phyloP scores from a whole-genome alignment of 1,140 invertebrate species.

The Micrasema longulum region DNA sequence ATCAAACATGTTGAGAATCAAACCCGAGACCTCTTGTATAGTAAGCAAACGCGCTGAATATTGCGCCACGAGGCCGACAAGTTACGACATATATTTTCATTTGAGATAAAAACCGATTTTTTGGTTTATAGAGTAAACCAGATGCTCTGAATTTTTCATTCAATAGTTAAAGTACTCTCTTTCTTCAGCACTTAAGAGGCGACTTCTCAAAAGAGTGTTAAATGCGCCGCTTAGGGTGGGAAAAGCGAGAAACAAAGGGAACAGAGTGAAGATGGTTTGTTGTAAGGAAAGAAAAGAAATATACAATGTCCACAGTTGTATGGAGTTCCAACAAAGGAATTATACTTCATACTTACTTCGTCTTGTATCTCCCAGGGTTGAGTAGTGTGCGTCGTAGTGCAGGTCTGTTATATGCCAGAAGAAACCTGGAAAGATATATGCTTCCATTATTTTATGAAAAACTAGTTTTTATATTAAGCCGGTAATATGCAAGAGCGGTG shows the following conservation, averaged over 20 bases:
- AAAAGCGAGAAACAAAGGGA: conserved; percentile 15
- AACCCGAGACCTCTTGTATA: too few species aligned
- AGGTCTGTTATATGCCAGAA: conserved; percentile 95
- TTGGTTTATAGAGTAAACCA: too few species aligned
- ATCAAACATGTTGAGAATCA: too few species aligned
- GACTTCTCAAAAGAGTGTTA: conserved; percentile 3
- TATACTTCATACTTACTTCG: conserved; percentile 71
- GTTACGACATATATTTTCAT: too few species aligned
- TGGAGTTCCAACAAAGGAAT: too few species aligned
- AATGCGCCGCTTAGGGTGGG: conserved; percentile 22
- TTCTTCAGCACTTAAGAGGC: background rate
- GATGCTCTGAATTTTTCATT: background rate
- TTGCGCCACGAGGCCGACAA: too few species aligned
- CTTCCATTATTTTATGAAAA: conserved; percentile 9
- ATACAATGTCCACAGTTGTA: too few species aligned
- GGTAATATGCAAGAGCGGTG: background rate
- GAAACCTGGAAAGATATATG: conserved; percentile 77
- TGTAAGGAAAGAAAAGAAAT: too few species aligned
- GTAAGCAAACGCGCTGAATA: too few species aligned
- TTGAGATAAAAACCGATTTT: too few species aligned
- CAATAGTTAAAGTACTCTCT: background rate
- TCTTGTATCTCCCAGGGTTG: conserved; percentile 75
- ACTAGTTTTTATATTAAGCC: background rate
- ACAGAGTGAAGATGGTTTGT: too few species aligned
- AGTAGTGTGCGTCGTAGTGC: conserved; percentile 87